phyloP scores from a whole-genome alignment of 2,113 vertebrate genomes.

The Hydropotes inermis region DNA sequence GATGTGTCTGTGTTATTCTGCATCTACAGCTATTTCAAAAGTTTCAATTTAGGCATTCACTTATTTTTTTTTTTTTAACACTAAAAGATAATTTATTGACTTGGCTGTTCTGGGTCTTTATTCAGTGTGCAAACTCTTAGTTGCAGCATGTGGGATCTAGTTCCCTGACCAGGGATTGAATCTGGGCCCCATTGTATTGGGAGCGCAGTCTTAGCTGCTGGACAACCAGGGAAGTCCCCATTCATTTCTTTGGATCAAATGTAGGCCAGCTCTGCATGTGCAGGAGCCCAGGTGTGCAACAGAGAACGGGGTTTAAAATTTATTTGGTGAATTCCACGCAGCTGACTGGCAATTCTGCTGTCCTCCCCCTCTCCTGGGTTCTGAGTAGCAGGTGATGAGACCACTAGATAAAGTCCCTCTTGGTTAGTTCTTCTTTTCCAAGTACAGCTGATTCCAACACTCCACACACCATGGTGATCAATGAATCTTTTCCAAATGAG shows the following conservation, averaged over 20 bases:
- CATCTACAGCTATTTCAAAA: neutral
- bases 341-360: neutral
- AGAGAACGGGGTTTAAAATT: neutral
- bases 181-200: neutral
- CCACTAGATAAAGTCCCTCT: neutral
- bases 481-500: neutral
- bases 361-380: neutral
- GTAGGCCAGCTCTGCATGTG: neutral
- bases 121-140: neutral
- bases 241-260: neutral
- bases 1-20: neutral
- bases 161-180: neutral
- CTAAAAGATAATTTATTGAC: neutral
- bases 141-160: neutral
- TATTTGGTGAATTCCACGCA: neutral
- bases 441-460: neutral
- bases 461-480: neutral
- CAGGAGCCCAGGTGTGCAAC: rapidly evolving
- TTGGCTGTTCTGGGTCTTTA: neutral
- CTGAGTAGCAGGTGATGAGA: neutral
- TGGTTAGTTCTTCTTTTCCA: neutral
- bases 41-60: neutral
- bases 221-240: neutral
- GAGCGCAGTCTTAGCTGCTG: neutral
- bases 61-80: neutral